Percentiles rank a stretch among this genome's conserved stretches.
Conservation (phyloP, 2,888 invertebrate genomes). For the Coecobrya sp. region DNA sequence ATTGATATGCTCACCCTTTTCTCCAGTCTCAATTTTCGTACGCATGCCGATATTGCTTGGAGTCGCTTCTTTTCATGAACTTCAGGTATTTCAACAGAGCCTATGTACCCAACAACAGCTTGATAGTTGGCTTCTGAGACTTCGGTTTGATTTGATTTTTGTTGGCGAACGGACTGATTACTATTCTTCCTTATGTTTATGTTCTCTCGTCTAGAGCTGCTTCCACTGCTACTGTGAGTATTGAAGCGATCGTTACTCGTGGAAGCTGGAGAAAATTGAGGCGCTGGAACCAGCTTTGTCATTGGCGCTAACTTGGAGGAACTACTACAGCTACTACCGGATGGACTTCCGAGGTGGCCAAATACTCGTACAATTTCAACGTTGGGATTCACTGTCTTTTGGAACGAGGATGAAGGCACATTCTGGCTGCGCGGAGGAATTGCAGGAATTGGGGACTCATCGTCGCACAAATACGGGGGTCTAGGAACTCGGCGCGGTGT, state of each 20-base stretch:
- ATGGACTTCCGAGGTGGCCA: conserved; percentile 82
- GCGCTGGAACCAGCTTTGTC: conserved; percentile 64
- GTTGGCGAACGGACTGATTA: conserved; percentile 72
- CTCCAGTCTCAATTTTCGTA: conserved; percentile 95
- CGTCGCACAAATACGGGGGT: conserved; percentile 81
- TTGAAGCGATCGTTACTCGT: conserved; percentile 83
- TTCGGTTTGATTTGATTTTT: conserved; percentile 26
- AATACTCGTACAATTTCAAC: conserved; percentile 86
- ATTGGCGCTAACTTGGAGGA: conserved; percentile 53
- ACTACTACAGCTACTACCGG: conserved; percentile 72
- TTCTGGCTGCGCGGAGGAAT: conserved; percentile 78
- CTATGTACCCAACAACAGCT: conserved; percentile 97
- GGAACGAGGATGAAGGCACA: conserved; percentile 58
- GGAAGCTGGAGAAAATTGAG: conserved; percentile 73
- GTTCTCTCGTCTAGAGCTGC: conserved; percentile 81
- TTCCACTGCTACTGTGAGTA: conserved; percentile 85
- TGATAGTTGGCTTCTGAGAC: conserved; percentile 88
- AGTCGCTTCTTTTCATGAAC: conserved; percentile 91
- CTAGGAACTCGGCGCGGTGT: conserved; percentile 81
- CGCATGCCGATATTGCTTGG: conserved; percentile 92
- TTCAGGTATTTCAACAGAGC: conserved; percentile 97
- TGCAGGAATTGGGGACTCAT: conserved; percentile 81
- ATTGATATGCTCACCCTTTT: conserved; percentile 90
- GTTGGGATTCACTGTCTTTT: conserved; percentile 81
- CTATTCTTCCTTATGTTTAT: conserved; percentile 79